Evolutionary conservation across 2,888 invertebrate species (phyloP), one percentile per base, ranked within the genome.

Genomic region (Dryadula phaetusa): DNA sequence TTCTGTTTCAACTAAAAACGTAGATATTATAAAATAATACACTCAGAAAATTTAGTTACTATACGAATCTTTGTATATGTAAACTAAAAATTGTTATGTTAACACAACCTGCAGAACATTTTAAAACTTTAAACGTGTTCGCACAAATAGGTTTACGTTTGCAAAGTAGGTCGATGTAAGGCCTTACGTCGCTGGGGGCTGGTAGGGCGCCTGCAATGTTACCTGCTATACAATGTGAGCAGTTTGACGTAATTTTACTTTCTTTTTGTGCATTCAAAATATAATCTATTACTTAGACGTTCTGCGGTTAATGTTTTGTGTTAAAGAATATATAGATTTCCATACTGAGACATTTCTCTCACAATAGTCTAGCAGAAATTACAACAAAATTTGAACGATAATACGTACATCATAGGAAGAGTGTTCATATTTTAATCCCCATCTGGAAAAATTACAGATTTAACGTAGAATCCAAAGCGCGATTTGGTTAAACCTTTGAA

Each of bases 81-180:
- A 54, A 56, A 37, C 4, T n/a, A 47, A 8, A 64, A 66, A 69
- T 32, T 14, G 69, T 53, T 66, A 28, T 54, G 66, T 61, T 66
- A 66, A 60, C 60, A 66, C 16, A 63, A 65, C 62, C 61, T 44
- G 60, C 53, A 61, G 65, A 54, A 63, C 60, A 68, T 68, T 70
- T 66, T 68, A 61, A 70, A 64, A 70, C 54, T 68, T 70, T 66
- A 25, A 68, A 63, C 53, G 62, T 49, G 65, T 67, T 67, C 70
- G 47, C 65, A 54, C 60, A 66, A 70, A 66, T 68, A 63, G 68
- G 66, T 68, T 66, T 69, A 66, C 63, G 63, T 65, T 65, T 66
- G 63, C 61, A 62, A 70, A 70, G 70, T 70, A 68, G 68, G 68
- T 67, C 68, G 68, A 66, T 58, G 67, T 42, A 42, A 70, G 68